These are phyloP conservation scores for Coptodon bakossiorum DNA, from an alignment of 2,113 vertebrate species.

Conservation along the genomic window DNA sequence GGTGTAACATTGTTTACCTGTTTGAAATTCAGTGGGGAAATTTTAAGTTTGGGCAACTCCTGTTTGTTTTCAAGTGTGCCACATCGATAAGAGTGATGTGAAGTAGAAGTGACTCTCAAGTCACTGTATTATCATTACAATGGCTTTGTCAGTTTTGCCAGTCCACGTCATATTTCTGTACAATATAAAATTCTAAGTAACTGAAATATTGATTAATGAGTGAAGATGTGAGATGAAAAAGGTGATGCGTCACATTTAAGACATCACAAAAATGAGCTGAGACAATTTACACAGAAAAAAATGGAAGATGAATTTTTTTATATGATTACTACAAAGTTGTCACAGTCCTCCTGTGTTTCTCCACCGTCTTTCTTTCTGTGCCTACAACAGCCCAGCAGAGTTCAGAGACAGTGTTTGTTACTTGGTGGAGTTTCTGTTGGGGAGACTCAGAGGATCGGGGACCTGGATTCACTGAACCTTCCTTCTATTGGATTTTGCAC, in stretches of 20 bases:
- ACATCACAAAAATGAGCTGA: neutral
- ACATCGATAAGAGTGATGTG: neutral
- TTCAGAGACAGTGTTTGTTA: neutral
- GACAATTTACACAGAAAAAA: neutral
- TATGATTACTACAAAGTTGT: neutral
- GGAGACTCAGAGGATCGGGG: neutral
- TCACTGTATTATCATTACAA: neutral
- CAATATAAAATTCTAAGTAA: neutral
- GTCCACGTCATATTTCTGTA: neutral
- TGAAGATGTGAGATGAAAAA: neutral
- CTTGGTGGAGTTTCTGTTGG: neutral
- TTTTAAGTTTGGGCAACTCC: neutral
- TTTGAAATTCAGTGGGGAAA: conserved; percentile 67
- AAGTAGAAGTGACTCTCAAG: conserved; percentile 43
- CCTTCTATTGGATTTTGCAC: neutral
- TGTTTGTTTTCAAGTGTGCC: neutral
- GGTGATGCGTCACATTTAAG: neutral
- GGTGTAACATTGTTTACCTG: conserved; percentile 54
- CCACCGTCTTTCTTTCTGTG: neutral
- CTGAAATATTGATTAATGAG: neutral
- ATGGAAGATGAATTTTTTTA: neutral
- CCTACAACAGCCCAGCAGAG: neutral
- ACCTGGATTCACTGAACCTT: neutral
- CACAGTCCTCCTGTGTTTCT: neutral
- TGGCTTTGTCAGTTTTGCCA: neutral